Evolutionary conservation across 2,888 invertebrate genomes (phyloP).

Genomic region (Rugalucina vietnamica): DNA sequence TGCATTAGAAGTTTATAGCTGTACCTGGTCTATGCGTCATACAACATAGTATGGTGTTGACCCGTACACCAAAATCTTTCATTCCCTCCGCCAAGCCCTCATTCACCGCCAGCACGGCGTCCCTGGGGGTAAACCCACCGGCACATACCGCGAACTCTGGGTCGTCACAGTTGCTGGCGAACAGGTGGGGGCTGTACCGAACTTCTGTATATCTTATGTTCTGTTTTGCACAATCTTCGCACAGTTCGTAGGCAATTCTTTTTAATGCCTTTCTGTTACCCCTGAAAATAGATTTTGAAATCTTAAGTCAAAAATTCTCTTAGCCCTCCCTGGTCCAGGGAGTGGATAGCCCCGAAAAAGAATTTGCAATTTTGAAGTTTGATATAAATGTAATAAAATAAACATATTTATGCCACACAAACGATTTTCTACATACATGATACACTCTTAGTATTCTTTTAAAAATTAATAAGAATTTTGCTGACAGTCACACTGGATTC

Average conservation of each 20-base stretch:
- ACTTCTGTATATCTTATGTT: constrained; percentile 86
- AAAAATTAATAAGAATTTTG: too few relatives aligned
- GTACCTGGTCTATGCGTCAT: constrained; percentile 84
- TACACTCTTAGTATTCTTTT: too few relatives aligned
- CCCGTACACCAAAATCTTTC: constrained; percentile 84
- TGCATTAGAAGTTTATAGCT: too few relatives aligned
- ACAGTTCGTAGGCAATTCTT: constrained; percentile 86
- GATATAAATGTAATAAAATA: too few relatives aligned
- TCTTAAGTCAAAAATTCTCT: too few relatives aligned
- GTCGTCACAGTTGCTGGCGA: constrained; percentile 74
- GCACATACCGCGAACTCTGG: constrained; percentile 52
- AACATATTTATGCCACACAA: too few relatives aligned
- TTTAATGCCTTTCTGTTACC: constrained; percentile 85
- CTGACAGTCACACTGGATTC: too few relatives aligned
- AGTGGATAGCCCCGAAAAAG: too few relatives aligned
- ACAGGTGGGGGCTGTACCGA: constrained; percentile 85
- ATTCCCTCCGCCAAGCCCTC: constrained; percentile 84
- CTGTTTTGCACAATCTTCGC: constrained; percentile 85
- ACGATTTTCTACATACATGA: too few relatives aligned
- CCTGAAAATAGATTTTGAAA: too few relatives aligned
- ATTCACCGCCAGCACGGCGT: constrained; percentile 84
- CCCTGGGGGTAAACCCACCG: constrained; percentile 77
- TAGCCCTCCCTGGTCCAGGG: too few relatives aligned
- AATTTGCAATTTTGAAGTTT: too few relatives aligned
- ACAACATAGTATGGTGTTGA: constrained; percentile 85